Evolutionary conservation across 2,113 vertebrate genomes (phyloP), one percentile per base, ranked within the genome.

Genomic region (Pygoscelis adeliae): DNA sequence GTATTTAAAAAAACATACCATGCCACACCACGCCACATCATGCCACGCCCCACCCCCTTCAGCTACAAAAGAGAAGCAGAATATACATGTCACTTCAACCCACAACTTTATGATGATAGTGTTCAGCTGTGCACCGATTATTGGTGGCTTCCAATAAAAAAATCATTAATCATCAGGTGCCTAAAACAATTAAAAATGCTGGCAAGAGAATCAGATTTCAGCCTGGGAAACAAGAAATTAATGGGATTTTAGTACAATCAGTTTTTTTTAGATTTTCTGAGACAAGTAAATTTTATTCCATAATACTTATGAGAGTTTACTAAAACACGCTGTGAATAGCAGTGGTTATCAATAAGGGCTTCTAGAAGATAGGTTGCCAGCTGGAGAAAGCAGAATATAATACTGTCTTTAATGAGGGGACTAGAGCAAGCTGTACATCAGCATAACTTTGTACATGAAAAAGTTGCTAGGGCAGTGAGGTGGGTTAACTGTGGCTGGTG

Each of bases 31-130:
- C 11, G 11, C 8, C 11, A 53, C 16, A 13, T 27, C 8, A 55
- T 10, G 13, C 9, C 20, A 26, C 0, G 0, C 16, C 27, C 16
- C 22, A n/a, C 2, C 2, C 10, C 4, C 10, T 67, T 52, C 21
- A 79, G n/a, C 20, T 49, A 21, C n/a, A 79, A 65, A 14, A 79
- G 5, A 17, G 17, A 47, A 65, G 15, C 11, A 59, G 23, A 58
- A 69, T 30, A 44, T 18, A 25, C 27, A 34, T n/a, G 11, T 49
- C 27, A 52, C 26, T 67, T 66, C 32, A 61, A 11, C 8, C 26
- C 13, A 62, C 8, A 26, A 32, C 8, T 32, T 63, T 49, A 55
- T 34, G 23, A 23, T 71, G 10, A 46, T 19, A 30, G 2, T 38
- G 29, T 9, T 76, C 34, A 66, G 8, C 22, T 89, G 7, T 40